Conservation (phyloP, 2,113 vertebrate species). For the Corvus hawaiiensis region DNA sequence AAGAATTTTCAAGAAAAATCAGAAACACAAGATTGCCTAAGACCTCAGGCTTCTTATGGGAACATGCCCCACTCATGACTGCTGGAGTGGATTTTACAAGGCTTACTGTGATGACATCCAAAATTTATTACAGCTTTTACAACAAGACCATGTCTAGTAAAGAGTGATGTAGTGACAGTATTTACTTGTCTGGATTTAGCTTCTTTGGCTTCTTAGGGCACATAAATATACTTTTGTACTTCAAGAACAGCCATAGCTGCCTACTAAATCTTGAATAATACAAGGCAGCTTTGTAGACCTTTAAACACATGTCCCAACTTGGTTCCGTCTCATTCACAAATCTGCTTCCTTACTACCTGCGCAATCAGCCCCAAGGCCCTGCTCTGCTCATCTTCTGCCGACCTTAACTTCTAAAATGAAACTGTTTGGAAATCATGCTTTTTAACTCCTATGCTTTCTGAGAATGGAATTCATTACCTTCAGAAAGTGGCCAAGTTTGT, state of each 20-base stretch:
- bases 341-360: background rate
- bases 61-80: constrained; percentile 1
- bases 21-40: background rate
- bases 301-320: constrained; percentile 18
- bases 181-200: constrained; percentile 44
- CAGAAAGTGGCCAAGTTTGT: background rate
- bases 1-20: background rate
- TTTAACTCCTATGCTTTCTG: background rate
- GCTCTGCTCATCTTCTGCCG: background rate
- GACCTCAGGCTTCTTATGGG: background rate
- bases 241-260: background rate
- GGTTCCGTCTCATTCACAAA: background rate
- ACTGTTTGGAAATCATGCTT: background rate
- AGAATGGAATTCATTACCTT: background rate
- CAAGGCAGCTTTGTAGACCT: constrained; percentile 45
- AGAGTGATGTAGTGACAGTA: constrained; percentile 45
- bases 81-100: constrained; percentile 28
- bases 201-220: constrained; percentile 30
- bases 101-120: constrained; percentile 27
- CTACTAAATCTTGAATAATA: constrained; percentile 42
- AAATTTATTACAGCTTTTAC: constrained; percentile 58
- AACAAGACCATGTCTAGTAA: constrained; percentile 6
- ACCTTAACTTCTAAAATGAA: background rate
- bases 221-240: constrained; percentile 38
- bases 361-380: background rate